Conservation (phyloP, 35 echinoderm and acorn worm genomes). For the Chiridota heheva region DNA sequence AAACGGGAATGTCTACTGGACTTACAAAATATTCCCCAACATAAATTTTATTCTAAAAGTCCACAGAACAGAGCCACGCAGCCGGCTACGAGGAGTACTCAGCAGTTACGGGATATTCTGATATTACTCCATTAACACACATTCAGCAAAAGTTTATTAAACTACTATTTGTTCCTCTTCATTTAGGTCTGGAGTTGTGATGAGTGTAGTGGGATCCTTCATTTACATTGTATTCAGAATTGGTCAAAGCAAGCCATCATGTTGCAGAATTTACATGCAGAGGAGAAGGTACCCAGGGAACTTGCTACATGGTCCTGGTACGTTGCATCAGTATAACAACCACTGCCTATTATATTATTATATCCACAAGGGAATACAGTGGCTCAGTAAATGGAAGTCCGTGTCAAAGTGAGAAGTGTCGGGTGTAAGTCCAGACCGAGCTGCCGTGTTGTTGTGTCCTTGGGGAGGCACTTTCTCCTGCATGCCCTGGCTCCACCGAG, state of each 20-base stretch:
- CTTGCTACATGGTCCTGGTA: conserved; percentile 84
- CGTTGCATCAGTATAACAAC: neutral
- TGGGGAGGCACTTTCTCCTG: neutral
- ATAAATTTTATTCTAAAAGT: no score
- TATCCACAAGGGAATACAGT: neutral
- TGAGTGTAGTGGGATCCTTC: conserved; percentile 76
- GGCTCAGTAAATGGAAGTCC: neutral
- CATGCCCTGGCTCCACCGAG: neutral
- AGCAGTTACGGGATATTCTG: no score
- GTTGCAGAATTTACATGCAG: conserved; percentile 49
- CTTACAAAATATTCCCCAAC: no score
- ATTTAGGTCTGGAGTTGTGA: conserved; percentile 84
- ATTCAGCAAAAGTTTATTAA: no score
- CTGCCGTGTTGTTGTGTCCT: neutral
- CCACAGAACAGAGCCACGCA: no score
- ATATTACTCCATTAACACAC: no score
- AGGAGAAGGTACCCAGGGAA: conserved; percentile 38
- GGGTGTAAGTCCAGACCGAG: neutral
- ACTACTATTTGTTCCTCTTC: neutral
- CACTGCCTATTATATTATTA: neutral
- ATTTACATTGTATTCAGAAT: conserved; percentile 95
- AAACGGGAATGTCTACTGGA: no score
- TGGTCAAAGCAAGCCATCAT: conserved; percentile 84
- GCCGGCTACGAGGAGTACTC: no score
- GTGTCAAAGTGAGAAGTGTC: neutral